phyloP scores from a whole-genome alignment of 1,140 invertebrate genomes.

The Neodiprion lecontei region DNA sequence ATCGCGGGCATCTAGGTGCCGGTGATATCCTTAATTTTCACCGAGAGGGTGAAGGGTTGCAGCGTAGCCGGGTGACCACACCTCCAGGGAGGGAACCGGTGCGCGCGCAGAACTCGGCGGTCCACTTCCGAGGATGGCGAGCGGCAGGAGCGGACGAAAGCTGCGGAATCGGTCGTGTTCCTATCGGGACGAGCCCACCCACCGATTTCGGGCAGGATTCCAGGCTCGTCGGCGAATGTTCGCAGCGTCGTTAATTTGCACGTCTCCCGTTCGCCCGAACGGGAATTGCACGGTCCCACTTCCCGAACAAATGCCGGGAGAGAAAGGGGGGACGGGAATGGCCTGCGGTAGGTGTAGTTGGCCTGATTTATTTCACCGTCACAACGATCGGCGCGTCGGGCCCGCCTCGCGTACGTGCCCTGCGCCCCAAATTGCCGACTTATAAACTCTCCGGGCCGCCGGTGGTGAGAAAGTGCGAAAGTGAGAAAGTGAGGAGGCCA shows the following conservation, averaged over 20 bases:
- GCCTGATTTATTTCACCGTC: slow-evolving; percentile 61
- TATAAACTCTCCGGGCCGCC: slow-evolving; percentile 52
- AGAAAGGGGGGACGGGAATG: slow-evolving; percentile 25
- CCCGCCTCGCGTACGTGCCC: slow-evolving; percentile 54
- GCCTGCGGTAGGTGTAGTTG: slow-evolving; percentile 28
- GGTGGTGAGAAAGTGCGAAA: background rate
- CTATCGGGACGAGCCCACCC: background rate
- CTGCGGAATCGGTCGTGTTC: slow-evolving; percentile 13
- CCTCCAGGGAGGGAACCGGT: slow-evolving; percentile 36
- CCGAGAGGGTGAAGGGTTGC: slow-evolving; percentile 8
- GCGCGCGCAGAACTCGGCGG: slow-evolving; percentile 38
- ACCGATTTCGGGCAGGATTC: slow-evolving; percentile 21
- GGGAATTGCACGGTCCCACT: too few species aligned
- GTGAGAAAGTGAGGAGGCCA: slow-evolving; percentile 30
- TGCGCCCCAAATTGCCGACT: slow-evolving; percentile 62
- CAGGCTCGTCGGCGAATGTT: slow-evolving; percentile 32
- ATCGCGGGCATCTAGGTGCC: too few species aligned
- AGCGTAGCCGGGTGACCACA: slow-evolving; percentile 37
- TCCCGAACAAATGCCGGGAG: background rate
- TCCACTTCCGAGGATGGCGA: slow-evolving; percentile 27
- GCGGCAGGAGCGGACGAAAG: background rate
- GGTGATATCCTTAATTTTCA: slow-evolving; percentile 17
- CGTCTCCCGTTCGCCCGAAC: background rate
- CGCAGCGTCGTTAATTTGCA: background rate
- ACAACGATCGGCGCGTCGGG: slow-evolving; percentile 53